Evolutionary conservation across 2,797 vertebrate genomes (phyloP), one percentile per base, ranked within the genome.

Genomic region (Setipinna tenuifilis): DNA sequence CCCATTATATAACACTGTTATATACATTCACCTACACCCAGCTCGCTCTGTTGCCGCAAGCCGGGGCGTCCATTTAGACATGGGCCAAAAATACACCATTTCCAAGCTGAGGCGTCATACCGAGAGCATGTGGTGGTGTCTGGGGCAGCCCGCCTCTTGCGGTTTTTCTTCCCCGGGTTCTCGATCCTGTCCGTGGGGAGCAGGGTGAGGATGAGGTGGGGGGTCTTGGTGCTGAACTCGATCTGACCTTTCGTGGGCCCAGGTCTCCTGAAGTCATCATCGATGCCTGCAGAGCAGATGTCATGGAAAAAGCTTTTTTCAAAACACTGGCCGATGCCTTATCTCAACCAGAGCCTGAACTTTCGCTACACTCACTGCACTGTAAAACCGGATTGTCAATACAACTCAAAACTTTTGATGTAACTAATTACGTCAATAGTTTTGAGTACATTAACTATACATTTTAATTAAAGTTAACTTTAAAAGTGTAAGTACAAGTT

Each of bases 181-280:
- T 96, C 96, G 86, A 95, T 90, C 65, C 96, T 90, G 91, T 95
- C 95, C 0, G 95, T 95, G 85, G 96, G 96, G 90, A 96, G 91
- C 90, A 96, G 92, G 71, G 96, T 96, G 88, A 97, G 94, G 90
- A 97, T 96, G 89, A 97, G 95, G 91, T 97, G 96, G 0, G 96
- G 96, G 0, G 94, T 96, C 93, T 96, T 96, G 90, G 94, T 95
- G 92, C 95, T 96, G 90, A 95, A 96, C 44, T 96, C 95, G 0
- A 93, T 90, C 90, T 94, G 95, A 28, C 95, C 95, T 90, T 95
- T 96, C 2, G 94, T 92, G 85, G 89, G 89, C 41, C 93, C 92
- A 0, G 93, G 92, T 62, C 90, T 95, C 84, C 91, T 93, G 75
- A 90, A 89, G 86, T 96, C 95, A 48, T 96, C 95, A 50, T 96